A percentile compares a stretch with the other conserved stretches of the same genome.
phyloP scores from a whole-genome alignment of 1,140 invertebrate genomes.

The Lamellibrachia luymesi region DNA sequence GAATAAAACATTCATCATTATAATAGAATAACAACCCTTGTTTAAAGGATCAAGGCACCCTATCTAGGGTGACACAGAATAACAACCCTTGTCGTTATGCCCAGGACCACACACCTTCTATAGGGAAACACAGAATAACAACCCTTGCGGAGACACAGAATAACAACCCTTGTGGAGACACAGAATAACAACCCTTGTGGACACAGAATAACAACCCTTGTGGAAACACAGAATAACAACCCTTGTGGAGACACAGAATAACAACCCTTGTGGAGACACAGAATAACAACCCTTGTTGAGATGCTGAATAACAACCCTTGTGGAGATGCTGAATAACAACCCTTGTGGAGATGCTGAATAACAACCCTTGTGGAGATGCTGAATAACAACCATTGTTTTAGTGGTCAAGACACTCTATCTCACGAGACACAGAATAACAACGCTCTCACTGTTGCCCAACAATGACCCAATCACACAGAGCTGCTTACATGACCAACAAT shows the following conservation, averaged over 20 bases:
- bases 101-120: neutral
- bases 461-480: neutral
- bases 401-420: neutral
- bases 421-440: neutral
- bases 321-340: too few relatives aligned
- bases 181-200: neutral
- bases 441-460: neutral
- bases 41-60: neutral
- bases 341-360: too few relatives aligned
- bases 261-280: neutral
- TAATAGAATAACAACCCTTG: neutral
- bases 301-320: too few relatives aligned
- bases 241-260: neutral
- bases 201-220: neutral
- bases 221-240: too few relatives aligned
- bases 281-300: neutral
- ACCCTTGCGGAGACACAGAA: too few relatives aligned
- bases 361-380: too few relatives aligned
- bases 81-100: neutral
- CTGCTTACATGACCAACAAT: neutral
- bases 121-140: neutral
- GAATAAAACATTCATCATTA: neutral
- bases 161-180: too few relatives aligned
- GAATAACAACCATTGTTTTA: neutral
- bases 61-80: neutral